Percentiles rank a stretch among this genome's conserved stretches.
phyloP scores from a whole-genome alignment of 2,797 vertebrate species.

The Pseudomugil tenellus region DNA sequence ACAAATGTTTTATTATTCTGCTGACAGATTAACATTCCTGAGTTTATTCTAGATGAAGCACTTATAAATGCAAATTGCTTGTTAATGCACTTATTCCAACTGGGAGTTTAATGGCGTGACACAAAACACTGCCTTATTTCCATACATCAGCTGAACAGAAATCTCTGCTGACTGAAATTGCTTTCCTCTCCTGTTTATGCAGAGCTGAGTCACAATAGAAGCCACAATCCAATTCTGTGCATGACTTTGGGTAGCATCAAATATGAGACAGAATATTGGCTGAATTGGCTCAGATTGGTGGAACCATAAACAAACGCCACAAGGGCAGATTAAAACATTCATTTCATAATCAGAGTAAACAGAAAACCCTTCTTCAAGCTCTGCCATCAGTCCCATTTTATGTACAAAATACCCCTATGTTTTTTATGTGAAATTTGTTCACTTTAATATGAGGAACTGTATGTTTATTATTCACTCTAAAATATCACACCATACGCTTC shows the following conservation, averaged over 20 bases:
- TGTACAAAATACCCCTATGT: neutral
- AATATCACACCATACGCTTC: neutral
- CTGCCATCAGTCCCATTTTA: neutral
- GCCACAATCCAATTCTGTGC: conserved; percentile 21
- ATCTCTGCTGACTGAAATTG: conserved; percentile 28
- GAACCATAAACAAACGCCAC: neutral
- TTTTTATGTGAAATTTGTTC: neutral
- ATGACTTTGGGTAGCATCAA: neutral
- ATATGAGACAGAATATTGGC: neutral
- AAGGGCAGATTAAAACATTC: neutral
- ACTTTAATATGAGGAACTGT: neutral
- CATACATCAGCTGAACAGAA: conserved; percentile 44
- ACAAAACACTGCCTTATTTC: conserved; percentile 62
- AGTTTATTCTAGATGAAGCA: conserved; percentile 51
- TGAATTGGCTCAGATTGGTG: neutral
- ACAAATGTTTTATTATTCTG: conserved; percentile 56
- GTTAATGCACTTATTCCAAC: conserved; percentile 41
- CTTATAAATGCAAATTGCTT: conserved; percentile 72
- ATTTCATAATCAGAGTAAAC: conserved; percentile 5
- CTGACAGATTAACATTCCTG: conserved; percentile 51
- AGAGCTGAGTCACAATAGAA: conserved; percentile 18
- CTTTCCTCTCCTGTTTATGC: conserved; percentile 18
- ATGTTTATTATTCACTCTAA: neutral
- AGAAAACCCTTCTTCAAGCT: neutral
- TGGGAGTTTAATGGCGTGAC: conserved; percentile 57